Evolutionary conservation across 2,113 vertebrate species (phyloP).

Genomic region (Gobiocypris rarus): DNA sequence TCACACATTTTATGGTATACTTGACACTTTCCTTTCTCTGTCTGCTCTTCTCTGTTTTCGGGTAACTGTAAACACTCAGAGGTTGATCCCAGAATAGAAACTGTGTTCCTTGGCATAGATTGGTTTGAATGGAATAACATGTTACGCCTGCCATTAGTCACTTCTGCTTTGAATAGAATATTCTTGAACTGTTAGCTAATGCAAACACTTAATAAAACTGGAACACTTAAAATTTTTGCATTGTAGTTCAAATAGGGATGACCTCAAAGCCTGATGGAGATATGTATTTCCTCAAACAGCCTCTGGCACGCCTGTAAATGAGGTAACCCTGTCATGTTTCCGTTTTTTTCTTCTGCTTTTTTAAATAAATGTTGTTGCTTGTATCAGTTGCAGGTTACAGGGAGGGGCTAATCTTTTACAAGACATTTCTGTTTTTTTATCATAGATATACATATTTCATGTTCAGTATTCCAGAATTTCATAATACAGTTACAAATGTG

Average conservation of each 20-base stretch:
- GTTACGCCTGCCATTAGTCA: constrained; percentile 45
- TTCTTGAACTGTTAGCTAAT: background rate
- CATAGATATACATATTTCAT: background rate
- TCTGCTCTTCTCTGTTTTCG: constrained; percentile 58
- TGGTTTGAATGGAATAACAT: constrained; percentile 13
- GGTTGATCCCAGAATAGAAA: constrained; percentile 62
- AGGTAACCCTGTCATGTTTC: constrained; percentile 40
- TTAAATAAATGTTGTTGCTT: constrained; percentile 10
- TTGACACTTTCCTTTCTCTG: constrained; percentile 58
- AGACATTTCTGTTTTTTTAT: background rate
- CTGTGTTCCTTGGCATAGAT: constrained; percentile 28
- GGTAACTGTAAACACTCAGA: constrained; percentile 70
- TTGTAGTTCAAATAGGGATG: background rate
- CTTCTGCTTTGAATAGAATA: constrained; percentile 40
- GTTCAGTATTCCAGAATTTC: background rate
- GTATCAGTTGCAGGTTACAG: background rate
- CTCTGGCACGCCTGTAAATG: constrained; percentile 35
- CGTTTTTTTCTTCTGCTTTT: constrained; percentile 36
- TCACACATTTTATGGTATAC: constrained; percentile 54
- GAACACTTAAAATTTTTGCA: background rate
- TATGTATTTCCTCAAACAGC: constrained; percentile 8
- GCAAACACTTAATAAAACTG: background rate
- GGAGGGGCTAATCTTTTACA: background rate
- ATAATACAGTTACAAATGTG: background rate
- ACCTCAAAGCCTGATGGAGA: background rate